Evolutionary conservation across 2,797 vertebrate genomes (phyloP).

Genomic region (Ispidina lecontei): DNA sequence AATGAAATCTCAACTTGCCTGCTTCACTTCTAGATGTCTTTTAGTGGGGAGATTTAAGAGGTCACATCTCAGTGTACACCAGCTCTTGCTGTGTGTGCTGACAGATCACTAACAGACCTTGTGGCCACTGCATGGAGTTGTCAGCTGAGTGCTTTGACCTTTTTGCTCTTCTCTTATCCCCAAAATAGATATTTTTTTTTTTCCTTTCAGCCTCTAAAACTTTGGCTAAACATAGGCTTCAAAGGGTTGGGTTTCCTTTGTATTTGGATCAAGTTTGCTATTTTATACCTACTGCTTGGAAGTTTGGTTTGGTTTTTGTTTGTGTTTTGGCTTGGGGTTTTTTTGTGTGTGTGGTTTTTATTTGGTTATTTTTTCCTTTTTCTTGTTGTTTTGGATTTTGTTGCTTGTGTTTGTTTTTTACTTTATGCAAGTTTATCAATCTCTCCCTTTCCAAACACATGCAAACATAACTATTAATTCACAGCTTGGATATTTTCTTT

Average conservation of each 20-base stretch:
- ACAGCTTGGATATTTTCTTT: background rate
- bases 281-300: background rate
- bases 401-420: too few species aligned
- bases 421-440: background rate
- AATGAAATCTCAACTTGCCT: background rate
- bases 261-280: background rate
- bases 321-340: too few species aligned
- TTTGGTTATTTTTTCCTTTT: fast-evolving
- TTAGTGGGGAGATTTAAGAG: background rate
- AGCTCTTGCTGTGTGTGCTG: background rate
- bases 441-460: background rate
- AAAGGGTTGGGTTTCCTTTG: background rate
- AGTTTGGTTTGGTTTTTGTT: background rate
- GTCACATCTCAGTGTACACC: background rate
- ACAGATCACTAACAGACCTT: background rate
- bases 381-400: too few species aligned
- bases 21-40: fast-evolving
- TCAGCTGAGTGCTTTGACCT: slow-evolving; percentile 26
- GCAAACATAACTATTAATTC: background rate
- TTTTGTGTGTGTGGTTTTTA: too few species aligned
- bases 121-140: background rate
- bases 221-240: slow-evolving; percentile 2
- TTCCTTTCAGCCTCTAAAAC: background rate
- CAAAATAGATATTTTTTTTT: background rate
- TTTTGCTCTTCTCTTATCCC: background rate